These are phyloP conservation scores for Megaceryle torquata DNA, from an alignment of 2,113 vertebrate genomes.

Conservation along the genomic window DNA sequence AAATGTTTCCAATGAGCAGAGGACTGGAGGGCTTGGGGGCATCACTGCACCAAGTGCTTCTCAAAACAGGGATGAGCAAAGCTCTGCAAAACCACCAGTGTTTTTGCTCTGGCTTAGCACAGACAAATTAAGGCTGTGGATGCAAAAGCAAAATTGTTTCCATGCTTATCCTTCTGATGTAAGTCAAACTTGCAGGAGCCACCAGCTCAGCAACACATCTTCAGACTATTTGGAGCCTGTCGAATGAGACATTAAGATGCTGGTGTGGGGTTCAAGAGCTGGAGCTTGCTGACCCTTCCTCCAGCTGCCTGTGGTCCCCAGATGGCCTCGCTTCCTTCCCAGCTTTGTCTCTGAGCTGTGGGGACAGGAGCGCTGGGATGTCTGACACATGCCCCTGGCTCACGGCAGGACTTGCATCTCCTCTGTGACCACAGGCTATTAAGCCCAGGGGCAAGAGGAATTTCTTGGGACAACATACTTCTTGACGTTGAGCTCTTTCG, in stretches of 20 bases:
- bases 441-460: not conserved
- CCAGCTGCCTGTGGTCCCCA: not conserved
- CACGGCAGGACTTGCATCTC: not conserved
- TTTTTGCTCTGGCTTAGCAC: not conserved
- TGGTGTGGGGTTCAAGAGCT: not conserved
- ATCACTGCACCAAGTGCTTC: not conserved
- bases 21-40: not conserved
- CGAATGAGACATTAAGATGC: accelerated
- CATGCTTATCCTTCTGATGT: not conserved
- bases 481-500: not conserved
- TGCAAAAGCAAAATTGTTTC: not conserved
- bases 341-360: not conserved
- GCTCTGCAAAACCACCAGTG: not conserved
- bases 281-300: not conserved
- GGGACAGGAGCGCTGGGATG: not conserved
- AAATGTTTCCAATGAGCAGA: not conserved
- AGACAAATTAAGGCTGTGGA: not conserved
- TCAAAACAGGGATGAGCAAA: not conserved
- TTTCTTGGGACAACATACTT: not conserved
- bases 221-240: accelerated
- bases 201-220: not conserved
- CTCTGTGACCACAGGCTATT: not conserved
- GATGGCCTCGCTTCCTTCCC: accelerated
- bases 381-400: not conserved
- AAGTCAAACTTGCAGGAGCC: not conserved